Evolutionary conservation across 2,888 invertebrate species (phyloP), one percentile per base, ranked within the genome.

Genomic region (Sisyra terminalis): DNA sequence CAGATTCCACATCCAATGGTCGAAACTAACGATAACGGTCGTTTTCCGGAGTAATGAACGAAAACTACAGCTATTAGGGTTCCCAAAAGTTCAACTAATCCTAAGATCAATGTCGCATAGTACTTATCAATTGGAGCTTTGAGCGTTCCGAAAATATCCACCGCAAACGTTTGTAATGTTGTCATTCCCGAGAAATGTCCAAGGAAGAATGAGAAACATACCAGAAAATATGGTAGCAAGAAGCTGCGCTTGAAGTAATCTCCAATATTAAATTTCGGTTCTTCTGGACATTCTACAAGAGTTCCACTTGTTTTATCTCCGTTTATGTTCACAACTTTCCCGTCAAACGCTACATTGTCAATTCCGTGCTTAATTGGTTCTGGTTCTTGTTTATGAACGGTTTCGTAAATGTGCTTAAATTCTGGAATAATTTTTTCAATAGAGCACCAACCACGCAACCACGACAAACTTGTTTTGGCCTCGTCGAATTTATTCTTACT

Each of bases 371-470:
- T 37, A 40, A 6, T 46, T 38, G 40, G 43, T 17, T 44, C 29
- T 38, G 40, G 43, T 17, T 44, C 29, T 38, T 49, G 41, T 49
- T 53, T 46, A n/a, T 46, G 47, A 17, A 53, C 37, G 39, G 53
- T 48, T 40, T 49, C 44, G 37, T 50, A 51, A n/a, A 78, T 65
- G 37, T 70, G 67, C 39, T 61, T 60, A 18, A 75, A 66, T 52
- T 81, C 80, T 1, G 59, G 51, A 52, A 75, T 72, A 1, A 85
- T 73, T 15, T 67, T 66, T 3, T 65, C 58, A 13, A 77, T 61
- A 0, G 65, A 64, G 0, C 77, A 76, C 85, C 85, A 86, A 2
- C 86, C 86, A 29, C 86, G 69, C 1, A 87, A 60, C 84, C 85
- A 86, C 50, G 80, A 78, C 11, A 86, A 63, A 29, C 76, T 71